phyloP scores from a whole-genome alignment of 2,797 vertebrate species.

The Sebastes itinus region DNA sequence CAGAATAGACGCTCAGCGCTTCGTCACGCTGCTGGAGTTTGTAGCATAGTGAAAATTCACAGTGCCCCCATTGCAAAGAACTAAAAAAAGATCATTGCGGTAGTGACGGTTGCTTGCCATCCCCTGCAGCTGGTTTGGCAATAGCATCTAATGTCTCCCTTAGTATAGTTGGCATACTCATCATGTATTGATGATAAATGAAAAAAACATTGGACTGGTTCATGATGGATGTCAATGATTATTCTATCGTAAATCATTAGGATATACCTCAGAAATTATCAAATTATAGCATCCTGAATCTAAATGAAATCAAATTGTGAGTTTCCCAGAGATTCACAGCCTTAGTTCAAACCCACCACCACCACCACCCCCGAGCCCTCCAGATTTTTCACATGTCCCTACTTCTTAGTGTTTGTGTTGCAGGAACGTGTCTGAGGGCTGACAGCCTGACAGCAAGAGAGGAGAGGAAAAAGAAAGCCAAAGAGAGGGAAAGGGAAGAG shows the following conservation, averaged over 20 bases:
- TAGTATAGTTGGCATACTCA: background rate
- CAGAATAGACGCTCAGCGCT: no score
- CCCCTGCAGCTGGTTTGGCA: no score
- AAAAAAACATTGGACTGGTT: background rate
- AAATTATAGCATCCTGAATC: background rate
- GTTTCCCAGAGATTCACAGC: background rate
- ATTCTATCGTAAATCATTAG: background rate
- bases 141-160: background rate
- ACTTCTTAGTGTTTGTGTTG: conserved; percentile 32
- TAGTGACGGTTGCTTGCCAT: no score
- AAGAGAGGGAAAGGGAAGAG: conserved; percentile 23
- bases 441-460: conserved; percentile 49
- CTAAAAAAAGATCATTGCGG: no score
- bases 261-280: background rate
- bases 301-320: background rate
- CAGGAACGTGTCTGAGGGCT: conserved; percentile 32
- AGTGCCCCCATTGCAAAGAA: no score
- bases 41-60: no score
- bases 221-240: background rate
- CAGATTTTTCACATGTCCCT: conserved; percentile 7
- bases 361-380: conserved; percentile 1
- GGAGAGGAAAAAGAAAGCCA: conserved; percentile 18
- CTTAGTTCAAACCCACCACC: background rate
- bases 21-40: no score
- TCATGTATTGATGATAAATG: background rate